A percentile compares a stretch with the other conserved stretches of the same genome.
phyloP scores from a whole-genome alignment of 2,888 invertebrate species.

The Phyto melanocephala region DNA sequence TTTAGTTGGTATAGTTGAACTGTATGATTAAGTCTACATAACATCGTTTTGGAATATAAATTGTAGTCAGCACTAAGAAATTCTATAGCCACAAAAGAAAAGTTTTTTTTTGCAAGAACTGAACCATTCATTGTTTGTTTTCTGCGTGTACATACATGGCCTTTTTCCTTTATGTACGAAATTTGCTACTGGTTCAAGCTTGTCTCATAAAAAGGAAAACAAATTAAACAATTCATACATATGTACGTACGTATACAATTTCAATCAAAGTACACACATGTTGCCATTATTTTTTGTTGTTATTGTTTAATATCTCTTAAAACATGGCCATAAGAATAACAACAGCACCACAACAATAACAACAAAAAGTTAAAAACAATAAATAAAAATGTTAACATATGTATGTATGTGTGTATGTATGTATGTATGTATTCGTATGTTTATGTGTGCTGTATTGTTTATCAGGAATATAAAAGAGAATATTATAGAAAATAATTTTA shows the following conservation, averaged over 20 bases:
- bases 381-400: too few relatives aligned
- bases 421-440: background rate
- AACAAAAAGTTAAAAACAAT: background rate
- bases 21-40: too few relatives aligned
- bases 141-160: background rate
- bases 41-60: too few relatives aligned
- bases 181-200: background rate
- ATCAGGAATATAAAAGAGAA: background rate
- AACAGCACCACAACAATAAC: slow-evolving; percentile 50
- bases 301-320: background rate
- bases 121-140: too few relatives aligned
- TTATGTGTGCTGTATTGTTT: background rate
- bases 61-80: too few relatives aligned
- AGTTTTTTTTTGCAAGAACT: too few relatives aligned
- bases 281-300: slow-evolving; percentile 10
- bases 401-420: too few relatives aligned
- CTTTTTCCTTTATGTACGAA: background rate
- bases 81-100: too few relatives aligned
- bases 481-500: background rate
- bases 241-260: background rate
- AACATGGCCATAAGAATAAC: background rate
- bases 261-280: slow-evolving; percentile 7
- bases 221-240: background rate
- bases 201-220: background rate
- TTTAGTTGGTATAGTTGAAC: too few relatives aligned